phyloP scores from a whole-genome alignment of 2,113 vertebrate genomes.

The Brachyhypopomus gauderio region DNA sequence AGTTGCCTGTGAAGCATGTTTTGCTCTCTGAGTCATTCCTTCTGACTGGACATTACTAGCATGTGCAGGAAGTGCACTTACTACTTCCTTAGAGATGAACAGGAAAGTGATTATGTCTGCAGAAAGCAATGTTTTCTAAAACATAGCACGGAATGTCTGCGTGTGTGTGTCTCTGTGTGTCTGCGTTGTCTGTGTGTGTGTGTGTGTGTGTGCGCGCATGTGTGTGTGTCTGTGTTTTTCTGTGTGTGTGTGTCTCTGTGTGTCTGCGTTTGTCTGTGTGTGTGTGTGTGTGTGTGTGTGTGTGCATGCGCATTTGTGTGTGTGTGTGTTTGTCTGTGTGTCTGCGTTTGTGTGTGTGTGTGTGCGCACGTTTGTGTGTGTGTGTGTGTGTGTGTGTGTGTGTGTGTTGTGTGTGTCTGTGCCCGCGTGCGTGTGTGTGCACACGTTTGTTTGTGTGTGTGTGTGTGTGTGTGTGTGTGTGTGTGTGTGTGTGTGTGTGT shows the following conservation, averaged over 20 bases:
- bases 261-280: too few relatives aligned
- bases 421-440: conserved; percentile 35
- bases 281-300: conserved; percentile 38
- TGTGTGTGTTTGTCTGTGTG: too few relatives aligned
- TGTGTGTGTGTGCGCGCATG: background rate
- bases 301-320: conserved; percentile 10
- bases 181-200: conserved; percentile 21
- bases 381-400: conserved; percentile 27
- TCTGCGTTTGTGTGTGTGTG: conserved; percentile 44
- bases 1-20: background rate
- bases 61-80: background rate
- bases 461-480: conserved; percentile 43
- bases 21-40: background rate
- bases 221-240: too few relatives aligned
- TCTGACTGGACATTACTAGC: background rate
- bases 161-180: too few relatives aligned
- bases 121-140: too few relatives aligned
- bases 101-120: background rate
- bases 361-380: conserved; percentile 15
- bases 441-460: conserved; percentile 9
- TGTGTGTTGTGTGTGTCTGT: too few relatives aligned
- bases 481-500: conserved; percentile 12
- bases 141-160: conserved; percentile 11
- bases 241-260: conserved; percentile 7
- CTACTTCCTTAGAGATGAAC: background rate